Base-by-base conservation (phyloP, 2,888 invertebrate genomes). In the Stomorhina lunata region DNA sequence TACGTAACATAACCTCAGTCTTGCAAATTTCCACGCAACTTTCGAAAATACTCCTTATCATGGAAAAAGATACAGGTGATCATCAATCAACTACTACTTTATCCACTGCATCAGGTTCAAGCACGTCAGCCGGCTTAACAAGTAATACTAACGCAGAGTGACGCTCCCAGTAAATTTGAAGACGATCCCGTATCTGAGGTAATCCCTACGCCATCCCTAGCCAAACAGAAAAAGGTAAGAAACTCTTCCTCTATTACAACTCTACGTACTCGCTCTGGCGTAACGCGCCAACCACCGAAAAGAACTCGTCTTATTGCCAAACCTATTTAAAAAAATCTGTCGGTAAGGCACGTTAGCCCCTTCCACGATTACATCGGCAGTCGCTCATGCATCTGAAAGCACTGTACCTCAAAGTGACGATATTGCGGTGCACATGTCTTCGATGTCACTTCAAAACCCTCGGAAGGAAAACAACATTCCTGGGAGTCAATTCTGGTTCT, bases 191-290 rank as follows among this genome's bases (percentile, higher is more conserved):
- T 25, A 5, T 37, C 4, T 5, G 61, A 61, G 53, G 73, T 25
- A 59, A 59, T 53, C 15, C 9, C 61, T 40, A 6, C 32, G n/a
- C 61, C 27, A 53, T 6, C 61, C 34, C 61, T 17, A 72, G 59
- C 72, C 59, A 72, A 72, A 15, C 2, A 27, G 37, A 59, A n/a
- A 43, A 27, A 45, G 57, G 43, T 69, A 69, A 57, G 69, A 72
- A 72, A 61, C 27, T 7, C 37, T 61, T 50, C 50, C 27, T 48
- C 61, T 2, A 37, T 34, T 6, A 61, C 50, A n/a, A 34, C 72
- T 12, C 29, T 27, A 37, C 72, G 57, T 27, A 61, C 72, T 22
- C 72, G 72, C 12, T 72, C 72, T 37, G 61, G 48, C 22, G 29
- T 61, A 61, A 37, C 37, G 27, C 61, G 59, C 7, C 45, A 50